Conservation (phyloP, 2,113 vertebrate species). For the Octodon degus region DNA sequence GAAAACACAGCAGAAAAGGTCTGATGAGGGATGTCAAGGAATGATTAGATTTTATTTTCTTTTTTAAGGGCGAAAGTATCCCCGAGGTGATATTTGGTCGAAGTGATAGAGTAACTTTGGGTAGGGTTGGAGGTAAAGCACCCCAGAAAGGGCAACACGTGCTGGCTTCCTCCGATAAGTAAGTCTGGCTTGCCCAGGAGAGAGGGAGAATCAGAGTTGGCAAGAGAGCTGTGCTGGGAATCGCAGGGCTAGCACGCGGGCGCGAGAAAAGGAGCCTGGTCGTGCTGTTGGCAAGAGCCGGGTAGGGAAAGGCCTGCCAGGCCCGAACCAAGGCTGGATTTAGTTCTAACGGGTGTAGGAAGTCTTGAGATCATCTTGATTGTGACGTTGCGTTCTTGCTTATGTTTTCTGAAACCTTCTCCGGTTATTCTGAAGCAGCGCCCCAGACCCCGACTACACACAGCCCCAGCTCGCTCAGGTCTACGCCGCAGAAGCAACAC, state of each 20-base stretch:
- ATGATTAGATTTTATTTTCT: not conserved
- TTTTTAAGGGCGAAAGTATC: not conserved
- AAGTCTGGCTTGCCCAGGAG: not conserved
- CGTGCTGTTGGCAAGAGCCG: not conserved
- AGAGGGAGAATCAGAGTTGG: not conserved
- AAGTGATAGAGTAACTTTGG: not conserved
- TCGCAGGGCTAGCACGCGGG: not conserved
- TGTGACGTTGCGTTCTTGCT: not conserved
- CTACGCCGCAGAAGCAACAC: not conserved
- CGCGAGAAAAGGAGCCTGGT: not conserved
- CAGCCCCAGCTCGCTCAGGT: not conserved
- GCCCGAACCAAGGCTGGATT: not conserved
- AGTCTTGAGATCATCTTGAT: not conserved
- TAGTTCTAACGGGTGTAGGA: not conserved
- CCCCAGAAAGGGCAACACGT: not conserved
- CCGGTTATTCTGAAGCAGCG: not conserved
- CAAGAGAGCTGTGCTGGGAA: not conserved
- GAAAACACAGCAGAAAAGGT: not conserved
- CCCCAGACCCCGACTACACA: rapidly evolving
- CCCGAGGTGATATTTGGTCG: not conserved
- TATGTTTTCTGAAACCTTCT: not conserved
- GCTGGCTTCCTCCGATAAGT: not conserved
- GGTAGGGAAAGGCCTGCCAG: not conserved
- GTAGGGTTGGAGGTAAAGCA: not conserved
- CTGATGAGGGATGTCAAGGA: not conserved